Evolutionary conservation across 2,113 vertebrate genomes (phyloP).

Genomic region (Odocoileus hemionus): DNA sequence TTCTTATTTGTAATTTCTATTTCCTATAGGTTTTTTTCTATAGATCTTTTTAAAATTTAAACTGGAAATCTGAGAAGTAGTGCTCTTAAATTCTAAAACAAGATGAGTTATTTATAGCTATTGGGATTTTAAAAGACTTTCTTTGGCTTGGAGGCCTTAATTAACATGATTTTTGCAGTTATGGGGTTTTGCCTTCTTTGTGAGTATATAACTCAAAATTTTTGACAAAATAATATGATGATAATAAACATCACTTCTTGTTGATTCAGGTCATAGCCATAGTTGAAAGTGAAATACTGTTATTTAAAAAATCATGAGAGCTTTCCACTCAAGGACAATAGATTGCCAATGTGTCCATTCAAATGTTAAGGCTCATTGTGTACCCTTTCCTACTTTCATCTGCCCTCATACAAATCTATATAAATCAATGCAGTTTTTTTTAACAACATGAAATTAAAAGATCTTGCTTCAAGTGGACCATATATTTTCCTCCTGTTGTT

Average conservation of each 20-base stretch:
- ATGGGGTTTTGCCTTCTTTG: background rate
- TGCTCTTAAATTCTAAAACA: background rate
- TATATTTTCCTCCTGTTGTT: background rate
- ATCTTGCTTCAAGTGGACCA: background rate
- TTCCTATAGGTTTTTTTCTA: background rate
- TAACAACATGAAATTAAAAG: background rate
- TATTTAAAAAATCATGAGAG: background rate
- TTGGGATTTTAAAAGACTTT: background rate
- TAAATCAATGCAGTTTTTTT: background rate
- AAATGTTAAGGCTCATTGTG: background rate
- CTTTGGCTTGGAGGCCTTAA: background rate
- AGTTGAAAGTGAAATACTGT: background rate
- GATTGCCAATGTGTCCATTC: background rate
- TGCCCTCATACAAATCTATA: background rate
- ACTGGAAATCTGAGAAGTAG: background rate
- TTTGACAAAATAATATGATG: background rate
- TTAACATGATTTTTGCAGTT: background rate
- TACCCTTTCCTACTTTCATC: background rate
- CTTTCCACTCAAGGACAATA: background rate
- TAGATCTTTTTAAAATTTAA: background rate
- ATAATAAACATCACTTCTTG: background rate
- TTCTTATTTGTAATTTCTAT: background rate
- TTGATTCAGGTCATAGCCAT: background rate
- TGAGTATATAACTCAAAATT: conserved; percentile 24
- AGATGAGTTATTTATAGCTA: background rate